Evolutionary conservation across 2,888 invertebrate genomes (phyloP), one percentile per base, ranked within the genome.

Genomic region (Galeopsomyia nigrocyanea): DNA sequence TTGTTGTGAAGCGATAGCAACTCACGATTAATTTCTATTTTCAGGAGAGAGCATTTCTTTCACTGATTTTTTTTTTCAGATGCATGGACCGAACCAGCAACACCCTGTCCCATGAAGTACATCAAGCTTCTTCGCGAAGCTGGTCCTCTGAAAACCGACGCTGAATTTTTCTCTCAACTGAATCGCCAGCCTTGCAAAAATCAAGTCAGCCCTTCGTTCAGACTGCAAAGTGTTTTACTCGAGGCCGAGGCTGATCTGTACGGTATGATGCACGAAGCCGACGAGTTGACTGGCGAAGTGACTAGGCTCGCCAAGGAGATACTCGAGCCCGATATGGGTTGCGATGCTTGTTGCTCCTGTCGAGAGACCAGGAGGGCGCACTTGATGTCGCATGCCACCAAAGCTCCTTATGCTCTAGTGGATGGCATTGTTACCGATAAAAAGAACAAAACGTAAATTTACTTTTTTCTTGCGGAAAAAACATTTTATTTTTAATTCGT

Each of bases 191-290:
- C 70, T 10, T 39, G 0, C 77, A 71, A 21, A 78, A 78, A 19
- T 10, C 77, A 82, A 58, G 75, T 82, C 31, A 77, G 83, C 77
- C 75, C 85, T 14, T 85, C 86, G 0, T 72, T 76, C n/a, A 81
- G 81, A 9, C 82, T 84, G 83, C 84, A 83, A 70, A 79, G 82
- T 17, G 83, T 81, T 79, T 65, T 86, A 3, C 75, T 78, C 3
- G 77, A 82, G 21, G 77, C 75, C 1, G 85, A 86, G 31, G 80
- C 82, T 31, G 81, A 84, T 5, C 82, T 79, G 47, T 65, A 56
- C 0, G 75, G 78, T 22, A 65, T 80, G 0, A 80, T 81, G 17
- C 78, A 79, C 3, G 72, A 81, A 26, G 82, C 83, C 2, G 75
- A 82, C 31, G 75, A 80, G 49, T 70, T 85, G 39, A 71, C 62